A percentile compares a stretch with the other conserved stretches of the same genome.
Conservation (phyloP, 2,797 vertebrate species). For the Acanthurus lineatus region DNA sequence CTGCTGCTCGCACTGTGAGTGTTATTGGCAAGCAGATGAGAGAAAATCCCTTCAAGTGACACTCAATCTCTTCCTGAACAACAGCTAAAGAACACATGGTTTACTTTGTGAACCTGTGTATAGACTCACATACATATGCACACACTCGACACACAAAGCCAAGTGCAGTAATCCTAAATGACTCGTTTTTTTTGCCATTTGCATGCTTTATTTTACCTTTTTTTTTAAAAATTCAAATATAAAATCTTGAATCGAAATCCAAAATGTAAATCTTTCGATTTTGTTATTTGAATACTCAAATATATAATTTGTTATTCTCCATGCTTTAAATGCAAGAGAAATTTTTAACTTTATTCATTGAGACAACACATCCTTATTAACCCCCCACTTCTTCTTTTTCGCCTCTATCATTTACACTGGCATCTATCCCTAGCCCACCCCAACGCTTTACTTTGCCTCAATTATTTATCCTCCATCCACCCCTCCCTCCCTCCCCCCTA, state of each 20-base stretch:
- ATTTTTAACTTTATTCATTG: background rate
- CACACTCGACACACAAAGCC: background rate
- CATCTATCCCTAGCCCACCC: slow-evolving; percentile 14
- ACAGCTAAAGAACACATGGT: slow-evolving; percentile 29
- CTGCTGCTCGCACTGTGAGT: slow-evolving; percentile 35
- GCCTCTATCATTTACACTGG: slow-evolving; percentile 30
- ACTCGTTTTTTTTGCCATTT: background rate
- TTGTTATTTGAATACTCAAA: background rate
- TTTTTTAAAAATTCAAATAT: too few species aligned
- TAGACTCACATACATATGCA: slow-evolving; percentile 9
- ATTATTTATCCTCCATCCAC: slow-evolving; percentile 29
- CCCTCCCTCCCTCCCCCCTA: background rate
- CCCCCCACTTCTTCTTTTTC: background rate
- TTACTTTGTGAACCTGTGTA: slow-evolving; percentile 12
- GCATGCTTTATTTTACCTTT: too few species aligned
- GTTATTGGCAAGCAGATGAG: slow-evolving; percentile 62
- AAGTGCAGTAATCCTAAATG: background rate
- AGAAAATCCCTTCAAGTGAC: slow-evolving; percentile 61
- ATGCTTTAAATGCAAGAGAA: background rate
- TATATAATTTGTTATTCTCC: background rate
- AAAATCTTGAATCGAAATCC: background rate
- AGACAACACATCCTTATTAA: background rate
- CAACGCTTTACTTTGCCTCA: slow-evolving; percentile 15
- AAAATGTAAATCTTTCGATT: background rate
- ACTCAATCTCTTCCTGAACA: slow-evolving; percentile 40